phyloP scores from a whole-genome alignment of 2,797 vertebrate species.

The Crenuchus spilurus region DNA sequence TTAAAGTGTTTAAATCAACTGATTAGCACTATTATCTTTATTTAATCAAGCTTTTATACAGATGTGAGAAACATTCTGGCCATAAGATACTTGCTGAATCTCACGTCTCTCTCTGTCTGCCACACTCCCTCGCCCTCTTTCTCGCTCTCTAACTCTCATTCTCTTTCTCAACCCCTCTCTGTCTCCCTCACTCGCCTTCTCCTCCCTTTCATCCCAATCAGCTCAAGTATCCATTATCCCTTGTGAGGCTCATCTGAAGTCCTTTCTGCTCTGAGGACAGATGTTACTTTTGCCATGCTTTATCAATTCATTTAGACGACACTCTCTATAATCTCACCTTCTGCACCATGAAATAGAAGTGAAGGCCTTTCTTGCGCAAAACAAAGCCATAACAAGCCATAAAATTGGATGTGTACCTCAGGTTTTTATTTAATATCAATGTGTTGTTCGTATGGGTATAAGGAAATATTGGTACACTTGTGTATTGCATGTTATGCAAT shows the following conservation, averaged over 20 bases:
- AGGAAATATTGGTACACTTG: no score
- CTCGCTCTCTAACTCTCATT: neutral
- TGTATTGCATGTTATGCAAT: no score
- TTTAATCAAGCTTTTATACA: neutral
- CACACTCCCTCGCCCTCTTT: constrained; percentile 3
- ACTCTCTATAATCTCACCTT: neutral
- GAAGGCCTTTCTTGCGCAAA: neutral
- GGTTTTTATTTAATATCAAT: constrained; percentile 5
- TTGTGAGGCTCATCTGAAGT: constrained; percentile 9
- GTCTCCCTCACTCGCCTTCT: neutral
- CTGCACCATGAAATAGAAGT: neutral
- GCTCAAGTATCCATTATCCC: constrained; percentile 26
- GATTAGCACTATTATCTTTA: no score
- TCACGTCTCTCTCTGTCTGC: constrained; percentile 9
- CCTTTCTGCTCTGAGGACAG: neutral
- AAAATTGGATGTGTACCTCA: constrained; percentile 5
- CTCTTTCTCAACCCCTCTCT: neutral
- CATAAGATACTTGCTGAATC: constrained; percentile 5
- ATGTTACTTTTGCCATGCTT: constrained; percentile 2
- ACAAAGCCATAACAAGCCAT: no score
- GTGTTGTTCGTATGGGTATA: no score
- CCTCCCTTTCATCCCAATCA: constrained; percentile 18
- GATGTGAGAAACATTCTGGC: constrained; percentile 5
- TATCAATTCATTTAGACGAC: constrained; percentile 12
- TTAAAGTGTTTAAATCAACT: neutral